Evolutionary conservation across 2,888 invertebrate species (phyloP).

Genomic region (Electrophaes corylata): DNA sequence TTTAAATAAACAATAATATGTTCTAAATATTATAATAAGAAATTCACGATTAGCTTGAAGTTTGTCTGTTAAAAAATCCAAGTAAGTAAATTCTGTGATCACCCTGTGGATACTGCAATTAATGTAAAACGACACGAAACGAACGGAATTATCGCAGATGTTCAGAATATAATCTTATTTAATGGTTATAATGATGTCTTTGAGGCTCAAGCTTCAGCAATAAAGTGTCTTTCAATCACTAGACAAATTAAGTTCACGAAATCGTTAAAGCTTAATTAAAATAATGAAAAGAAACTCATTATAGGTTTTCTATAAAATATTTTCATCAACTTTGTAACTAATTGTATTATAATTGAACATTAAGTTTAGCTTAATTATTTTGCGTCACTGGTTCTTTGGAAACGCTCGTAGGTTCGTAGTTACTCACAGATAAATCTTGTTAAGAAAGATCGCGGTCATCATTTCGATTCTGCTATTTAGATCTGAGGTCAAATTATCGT

Average conservation of each 20-base stretch:
- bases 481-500: too few relatives aligned
- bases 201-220: neutral
- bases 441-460: too few relatives aligned
- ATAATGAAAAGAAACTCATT: conserved; percentile 9
- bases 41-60: too few relatives aligned
- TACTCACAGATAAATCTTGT: too few relatives aligned
- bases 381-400: too few relatives aligned
- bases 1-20: too few relatives aligned
- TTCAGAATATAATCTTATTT: conserved; percentile 18
- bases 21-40: too few relatives aligned
- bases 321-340: neutral
- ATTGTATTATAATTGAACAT: neutral
- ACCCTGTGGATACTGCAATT: conserved; percentile 6
- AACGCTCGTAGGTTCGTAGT: too few relatives aligned
- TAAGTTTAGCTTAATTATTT: neutral
- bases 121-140: conserved; percentile 13
- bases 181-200: conserved; percentile 17
- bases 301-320: neutral
- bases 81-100: neutral
- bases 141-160: conserved; percentile 12
- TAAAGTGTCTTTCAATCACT: conserved; percentile 4
- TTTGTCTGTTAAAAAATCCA: too few relatives aligned
- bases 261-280: conserved; percentile 12
- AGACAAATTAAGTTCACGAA: conserved; percentile 6
- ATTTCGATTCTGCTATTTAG: too few relatives aligned